Evolutionary conservation across 2,888 invertebrate species (phyloP), one percentile per base, ranked within the genome.

Genomic region (Disparrhopalites patrizii): DNA sequence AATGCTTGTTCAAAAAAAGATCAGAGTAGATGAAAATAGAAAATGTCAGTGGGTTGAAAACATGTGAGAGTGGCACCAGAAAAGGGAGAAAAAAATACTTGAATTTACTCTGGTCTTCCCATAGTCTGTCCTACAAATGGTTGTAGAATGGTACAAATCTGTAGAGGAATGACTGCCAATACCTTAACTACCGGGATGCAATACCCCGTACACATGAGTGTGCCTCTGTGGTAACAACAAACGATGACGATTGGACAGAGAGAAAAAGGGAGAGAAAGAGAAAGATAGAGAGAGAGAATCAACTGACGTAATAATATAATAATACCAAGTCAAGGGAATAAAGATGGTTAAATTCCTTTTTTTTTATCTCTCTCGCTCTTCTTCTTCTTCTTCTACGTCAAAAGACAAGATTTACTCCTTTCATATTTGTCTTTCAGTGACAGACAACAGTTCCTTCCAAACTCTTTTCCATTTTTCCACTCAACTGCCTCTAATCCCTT

Each of bases 11-110:
- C n/a, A n/a, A n/a, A n/a, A n/a, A 47, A 47, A 47, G 47, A 47
- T 47, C 47, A 47, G 47, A 47, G n/a, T n/a, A n/a, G 47, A 47
- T 47, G 23, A 25, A 47, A 47, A 47, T 47, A 47, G 47, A 47
- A 47, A 47, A 47, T 47, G 47, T 47, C 47, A 47, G 47, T 23
- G 47, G 47, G 47, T 23, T 47, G 47, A 47, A 25, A 47, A 40
- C 15, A 47, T 20, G 25, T 47, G 47, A 23, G 47, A n/a, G n/a
- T n/a, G n/a, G n/a, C n/a, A n/a, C n/a, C n/a, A n/a, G n/a, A n/a
- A n/a, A n/a, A n/a, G n/a, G n/a, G n/a, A n/a, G n/a, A n/a, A n/a
- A 47, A 47, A 47, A 47, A 25, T 23, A 47, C 47, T 47, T 47
- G 47, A 47, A 47, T 23, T 47, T 25, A 47, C 25, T 20, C 47